These are phyloP conservation scores for Amazona guildingii DNA, from an alignment of 2,113 vertebrate genomes.

Conservation along the genomic window DNA sequence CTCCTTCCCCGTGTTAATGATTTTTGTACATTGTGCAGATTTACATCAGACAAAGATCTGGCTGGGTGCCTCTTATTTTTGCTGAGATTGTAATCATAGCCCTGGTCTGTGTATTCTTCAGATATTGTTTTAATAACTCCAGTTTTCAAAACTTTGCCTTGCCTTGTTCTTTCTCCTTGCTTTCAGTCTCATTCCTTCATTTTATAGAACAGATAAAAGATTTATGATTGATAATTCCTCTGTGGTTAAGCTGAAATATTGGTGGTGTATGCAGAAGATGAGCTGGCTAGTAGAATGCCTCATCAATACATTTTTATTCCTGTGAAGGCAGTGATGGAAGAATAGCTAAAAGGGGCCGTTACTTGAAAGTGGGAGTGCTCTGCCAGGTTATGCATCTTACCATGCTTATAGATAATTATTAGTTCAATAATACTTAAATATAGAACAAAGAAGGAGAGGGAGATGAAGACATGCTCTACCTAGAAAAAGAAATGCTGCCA, in stretches of 20 bases:
- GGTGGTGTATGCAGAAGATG: background rate
- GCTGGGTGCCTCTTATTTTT: slow-evolving; percentile 20
- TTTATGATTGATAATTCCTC: background rate
- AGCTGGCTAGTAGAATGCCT: background rate
- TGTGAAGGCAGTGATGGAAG: slow-evolving; percentile 11
- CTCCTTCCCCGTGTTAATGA: slow-evolving; percentile 31
- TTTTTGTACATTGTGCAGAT: slow-evolving; percentile 37
- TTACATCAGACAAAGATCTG: slow-evolving; percentile 33
- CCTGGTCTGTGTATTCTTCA: background rate
- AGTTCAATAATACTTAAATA: slow-evolving; percentile 30
- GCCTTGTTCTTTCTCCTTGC: background rate
- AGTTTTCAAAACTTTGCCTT: background rate
- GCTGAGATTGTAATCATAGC: slow-evolving; percentile 29
- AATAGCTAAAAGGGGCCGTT: slow-evolving; percentile 22
- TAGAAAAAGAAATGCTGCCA: slow-evolving; percentile 43
- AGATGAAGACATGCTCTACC: slow-evolving; percentile 41
- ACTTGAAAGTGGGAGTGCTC: slow-evolving; percentile 28
- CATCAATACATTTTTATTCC: slow-evolving; percentile 4
- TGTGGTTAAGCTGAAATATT: background rate
- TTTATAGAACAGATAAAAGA: background rate
- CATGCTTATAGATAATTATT: background rate
- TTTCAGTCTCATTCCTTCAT: background rate
- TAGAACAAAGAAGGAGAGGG: background rate
- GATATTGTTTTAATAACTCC: background rate
- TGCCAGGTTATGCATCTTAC: background rate